A percentile compares a stretch with the other conserved stretches of the same genome.
Evolutionary conservation across 64 coral and sea anemone genomes (phyloP).

Genomic region (Exaiptasia diaphana): DNA sequence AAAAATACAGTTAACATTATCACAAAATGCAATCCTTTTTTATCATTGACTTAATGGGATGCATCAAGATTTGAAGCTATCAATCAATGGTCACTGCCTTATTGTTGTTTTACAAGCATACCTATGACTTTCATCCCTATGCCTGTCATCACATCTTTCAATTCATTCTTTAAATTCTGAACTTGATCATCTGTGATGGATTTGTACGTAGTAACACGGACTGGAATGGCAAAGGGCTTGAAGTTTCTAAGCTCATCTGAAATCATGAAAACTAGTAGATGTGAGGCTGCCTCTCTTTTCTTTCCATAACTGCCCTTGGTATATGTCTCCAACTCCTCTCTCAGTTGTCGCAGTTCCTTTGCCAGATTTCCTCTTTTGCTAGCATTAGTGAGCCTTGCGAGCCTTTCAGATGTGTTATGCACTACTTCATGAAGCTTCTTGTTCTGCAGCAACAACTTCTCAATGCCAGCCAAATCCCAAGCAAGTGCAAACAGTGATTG

Average conservation of each 20-base stretch:
- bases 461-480: constrained; percentile 49
- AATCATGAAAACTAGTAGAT: constrained; percentile 63
- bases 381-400: too few relatives aligned
- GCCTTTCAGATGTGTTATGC: background rate
- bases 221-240: constrained; percentile 52
- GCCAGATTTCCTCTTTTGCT: background rate
- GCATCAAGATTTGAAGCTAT: background rate
- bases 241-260: constrained; percentile 12
- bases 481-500: constrained; percentile 63
- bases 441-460: constrained; percentile 22
- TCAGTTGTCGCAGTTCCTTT: background rate
- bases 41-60: background rate
- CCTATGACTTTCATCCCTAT: constrained; percentile 11
- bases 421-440: constrained; percentile 7
- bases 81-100: background rate
- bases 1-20: background rate
- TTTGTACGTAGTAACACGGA: constrained; percentile 23
- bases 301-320: constrained; percentile 19
- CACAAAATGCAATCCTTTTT: background rate
- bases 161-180: constrained; percentile 7
- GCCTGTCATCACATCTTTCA: background rate
- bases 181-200: constrained; percentile 13
- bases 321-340: background rate
- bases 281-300: constrained; percentile 42
- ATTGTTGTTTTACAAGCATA: background rate